phyloP scores from a whole-genome alignment of 2,113 vertebrate genomes.

The Oreocharis arfaki region DNA sequence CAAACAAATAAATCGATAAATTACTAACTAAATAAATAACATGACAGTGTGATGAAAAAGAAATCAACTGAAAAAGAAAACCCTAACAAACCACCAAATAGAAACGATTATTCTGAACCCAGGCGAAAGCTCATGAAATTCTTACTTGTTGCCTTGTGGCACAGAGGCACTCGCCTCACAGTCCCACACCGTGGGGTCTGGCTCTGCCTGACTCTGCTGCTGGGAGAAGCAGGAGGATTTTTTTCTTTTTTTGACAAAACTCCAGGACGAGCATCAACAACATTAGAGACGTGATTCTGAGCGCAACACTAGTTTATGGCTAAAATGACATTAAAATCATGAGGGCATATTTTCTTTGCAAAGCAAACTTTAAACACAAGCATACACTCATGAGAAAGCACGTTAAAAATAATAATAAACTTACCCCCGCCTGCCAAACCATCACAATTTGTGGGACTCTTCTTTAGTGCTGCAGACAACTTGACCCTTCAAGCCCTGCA shows the following conservation, averaged over 20 bases:
- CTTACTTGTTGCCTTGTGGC: conserved; percentile 44
- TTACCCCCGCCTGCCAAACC: conserved; percentile 72
- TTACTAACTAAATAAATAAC: neutral
- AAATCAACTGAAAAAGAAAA: neutral
- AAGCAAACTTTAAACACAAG: neutral
- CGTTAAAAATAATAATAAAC: conserved; percentile 52
- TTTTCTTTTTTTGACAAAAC: conserved; percentile 21
- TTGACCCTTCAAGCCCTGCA: conserved; percentile 58
- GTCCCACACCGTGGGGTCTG: neutral
- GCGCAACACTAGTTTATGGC: neutral
- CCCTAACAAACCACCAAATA: neutral
- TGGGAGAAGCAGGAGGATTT: neutral
- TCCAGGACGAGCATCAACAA: conserved; percentile 11
- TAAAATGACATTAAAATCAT: conserved; percentile 41
- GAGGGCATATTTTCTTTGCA: conserved; percentile 8
- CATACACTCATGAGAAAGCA: conserved; percentile 33
- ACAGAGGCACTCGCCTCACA: conserved; percentile 6
- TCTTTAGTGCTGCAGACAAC: conserved; percentile 58
- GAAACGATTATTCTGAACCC: neutral
- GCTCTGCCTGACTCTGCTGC: neutral
- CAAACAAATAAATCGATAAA: neutral
- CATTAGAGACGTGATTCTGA: neutral
- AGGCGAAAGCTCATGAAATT: neutral
- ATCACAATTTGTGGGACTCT: conserved; percentile 63
- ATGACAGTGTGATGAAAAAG: neutral